Conservation (phyloP, 2,888 invertebrate genomes). For the Xiphydria camelus region DNA sequence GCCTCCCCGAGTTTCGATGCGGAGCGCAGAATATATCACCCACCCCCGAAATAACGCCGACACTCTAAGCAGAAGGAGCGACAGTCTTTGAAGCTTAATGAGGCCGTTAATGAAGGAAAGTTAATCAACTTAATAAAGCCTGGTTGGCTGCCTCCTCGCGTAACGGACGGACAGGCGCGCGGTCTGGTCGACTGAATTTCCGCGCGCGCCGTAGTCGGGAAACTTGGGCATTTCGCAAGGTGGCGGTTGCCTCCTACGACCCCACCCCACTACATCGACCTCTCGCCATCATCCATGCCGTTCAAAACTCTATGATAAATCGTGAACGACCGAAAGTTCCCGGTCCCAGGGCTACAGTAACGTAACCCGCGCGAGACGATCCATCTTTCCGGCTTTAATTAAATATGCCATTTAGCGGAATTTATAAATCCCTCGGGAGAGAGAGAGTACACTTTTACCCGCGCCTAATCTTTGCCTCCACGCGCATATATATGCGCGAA, state of each 20-base stretch:
- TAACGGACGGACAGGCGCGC: neutral
- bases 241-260: neutral
- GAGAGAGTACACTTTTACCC: too few species aligned
- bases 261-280: slow-evolving; percentile 6
- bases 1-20: too few species aligned
- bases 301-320: slow-evolving; percentile 28
- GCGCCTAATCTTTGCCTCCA: too few species aligned
- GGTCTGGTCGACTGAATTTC: neutral
- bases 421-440: slow-evolving; percentile 26
- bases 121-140: slow-evolving; percentile 18
- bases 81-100: slow-evolving; percentile 11
- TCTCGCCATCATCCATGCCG: neutral
- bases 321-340: slow-evolving; percentile 24
- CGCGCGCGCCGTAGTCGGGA: neutral
- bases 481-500: too few species aligned
- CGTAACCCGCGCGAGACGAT: slow-evolving; percentile 25
- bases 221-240: neutral
- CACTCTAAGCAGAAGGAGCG: neutral
- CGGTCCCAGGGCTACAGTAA: slow-evolving; percentile 5
- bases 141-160: neutral
- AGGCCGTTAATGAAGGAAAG: slow-evolving; percentile 15
- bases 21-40: too few species aligned
- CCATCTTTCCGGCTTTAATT: slow-evolving; percentile 36
- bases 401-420: slow-evolving; percentile 32
- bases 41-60: neutral